These are phyloP conservation scores for Bombus sibiricus DNA, from an alignment of 1,140 invertebrate species.

Conservation along the genomic window DNA sequence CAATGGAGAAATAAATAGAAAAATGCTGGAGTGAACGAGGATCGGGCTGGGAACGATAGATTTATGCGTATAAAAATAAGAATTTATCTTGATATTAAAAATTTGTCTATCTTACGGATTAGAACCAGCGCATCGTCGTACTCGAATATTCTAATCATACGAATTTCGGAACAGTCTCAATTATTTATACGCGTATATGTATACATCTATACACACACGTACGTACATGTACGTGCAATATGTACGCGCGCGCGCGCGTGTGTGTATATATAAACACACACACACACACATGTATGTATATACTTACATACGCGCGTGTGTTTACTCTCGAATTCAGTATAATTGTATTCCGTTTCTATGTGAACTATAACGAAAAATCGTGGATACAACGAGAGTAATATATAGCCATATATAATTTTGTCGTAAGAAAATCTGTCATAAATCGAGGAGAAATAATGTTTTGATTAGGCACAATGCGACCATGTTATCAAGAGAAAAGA, in stretches of 20 bases:
- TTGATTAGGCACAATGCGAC: neutral
- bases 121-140: constrained; percentile 51
- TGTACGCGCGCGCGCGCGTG: neutral
- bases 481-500: neutral
- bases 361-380: constrained; percentile 37
- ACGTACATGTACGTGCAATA: neutral
- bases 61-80: constrained; percentile 68
- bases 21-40: neutral
- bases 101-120: constrained; percentile 56
- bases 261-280: constrained; percentile 61
- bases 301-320: constrained; percentile 51
- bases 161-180: constrained; percentile 74
- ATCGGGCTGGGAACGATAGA: constrained; percentile 43
- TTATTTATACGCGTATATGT: constrained; percentile 70
- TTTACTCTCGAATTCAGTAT: constrained; percentile 38
- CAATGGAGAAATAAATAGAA: neutral
- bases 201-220: constrained; percentile 68
- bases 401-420: neutral
- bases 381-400: constrained; percentile 65
- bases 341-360: constrained; percentile 34
- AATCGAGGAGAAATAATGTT: neutral
- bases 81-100: constrained; percentile 66
- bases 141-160: constrained; percentile 51
- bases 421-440: neutral
- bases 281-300: constrained; percentile 56